Evolutionary conservation across 30 jellyfish, hydroid and myxozoan genomes (phyloP), one percentile per base, ranked within the genome.

Genomic region (Chironex yamaguchii): DNA sequence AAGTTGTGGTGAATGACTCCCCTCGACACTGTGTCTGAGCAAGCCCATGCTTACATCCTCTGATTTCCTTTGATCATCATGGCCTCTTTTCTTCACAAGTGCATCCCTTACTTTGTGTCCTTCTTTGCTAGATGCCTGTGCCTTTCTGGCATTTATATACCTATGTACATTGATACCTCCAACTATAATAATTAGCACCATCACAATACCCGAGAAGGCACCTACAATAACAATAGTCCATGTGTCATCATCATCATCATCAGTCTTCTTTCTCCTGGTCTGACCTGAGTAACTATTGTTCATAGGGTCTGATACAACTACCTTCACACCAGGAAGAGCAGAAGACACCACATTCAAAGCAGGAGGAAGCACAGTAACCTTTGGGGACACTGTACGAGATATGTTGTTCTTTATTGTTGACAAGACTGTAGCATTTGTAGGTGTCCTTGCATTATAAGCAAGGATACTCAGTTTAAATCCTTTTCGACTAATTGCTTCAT

Each of bases 191-290:
- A 87, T 54, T 20, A 87, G 70, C 20, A 76, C 25, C 66, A 87
- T 64, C 9, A 87, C 96, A 64, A 87, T 25, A 49, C 90, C 65
- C 17, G 96, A 87, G 49, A 87, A 87, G 22, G 96, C 64, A 1
- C 87, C 96, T 63, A 87, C 85, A 17, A 83, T 71, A 87, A 87
- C 27, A 32, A 76, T 87, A 13, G 96, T 87, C 96, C 96, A 87
- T 17, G 76, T 83, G 6, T 86, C 75, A 29, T 76, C 93, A n/a
- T n/a, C n/a, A 23, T 28, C 23, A 0, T 50, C 62, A 0, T 52
- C 66, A 26, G 17, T 64, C 24, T 76, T 48, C 71, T 85, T 85
- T 62, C 62, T 33, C 0, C 33, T 62, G 11, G 30, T 48, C 2
- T 52, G 62, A 13, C 24, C 35, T 11, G 42, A 36, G 64, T 13